These are phyloP conservation scores for Phrynosoma platyrhinos DNA, from an alignment of 2,113 vertebrate genomes.

Conservation along the genomic window DNA sequence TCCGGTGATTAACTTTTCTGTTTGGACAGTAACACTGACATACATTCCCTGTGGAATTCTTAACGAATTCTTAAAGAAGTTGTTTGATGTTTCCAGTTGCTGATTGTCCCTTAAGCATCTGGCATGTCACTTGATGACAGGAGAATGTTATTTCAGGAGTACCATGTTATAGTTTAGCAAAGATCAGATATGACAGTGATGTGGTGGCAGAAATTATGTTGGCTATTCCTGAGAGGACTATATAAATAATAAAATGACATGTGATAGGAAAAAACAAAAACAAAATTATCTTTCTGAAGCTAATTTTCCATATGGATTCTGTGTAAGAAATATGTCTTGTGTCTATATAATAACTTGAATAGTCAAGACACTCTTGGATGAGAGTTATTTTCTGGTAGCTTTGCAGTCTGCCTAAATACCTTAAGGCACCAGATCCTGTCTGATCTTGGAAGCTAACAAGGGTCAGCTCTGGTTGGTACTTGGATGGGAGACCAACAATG, in stretches of 20 bases:
- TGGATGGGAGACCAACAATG: no score
- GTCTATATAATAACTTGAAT: neutral
- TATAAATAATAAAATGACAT: neutral
- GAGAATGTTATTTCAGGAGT: neutral
- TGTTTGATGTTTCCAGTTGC: neutral
- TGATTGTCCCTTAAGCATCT: neutral
- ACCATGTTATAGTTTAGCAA: neutral
- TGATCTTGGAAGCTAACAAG: no score
- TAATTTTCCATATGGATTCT: neutral
- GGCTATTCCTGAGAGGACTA: neutral
- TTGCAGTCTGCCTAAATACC: neutral
- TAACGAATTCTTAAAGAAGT: neutral
- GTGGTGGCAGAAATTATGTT: neutral
- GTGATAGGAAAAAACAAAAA: neutral
- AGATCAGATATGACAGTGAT: neutral
- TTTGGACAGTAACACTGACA: neutral
- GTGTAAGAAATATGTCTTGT: neutral
- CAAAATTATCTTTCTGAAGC: neutral
- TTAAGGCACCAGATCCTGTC: no score
- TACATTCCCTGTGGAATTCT: neutral
- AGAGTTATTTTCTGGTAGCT: no score
- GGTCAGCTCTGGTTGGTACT: no score
- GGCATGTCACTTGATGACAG: neutral
- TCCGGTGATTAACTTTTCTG: neutral
- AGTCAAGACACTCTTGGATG: neutral